A percentile compares a stretch with the other conserved stretches of the same genome.
Conservation (phyloP, 2,888 invertebrate species). For the Spodoptera littoralis region DNA sequence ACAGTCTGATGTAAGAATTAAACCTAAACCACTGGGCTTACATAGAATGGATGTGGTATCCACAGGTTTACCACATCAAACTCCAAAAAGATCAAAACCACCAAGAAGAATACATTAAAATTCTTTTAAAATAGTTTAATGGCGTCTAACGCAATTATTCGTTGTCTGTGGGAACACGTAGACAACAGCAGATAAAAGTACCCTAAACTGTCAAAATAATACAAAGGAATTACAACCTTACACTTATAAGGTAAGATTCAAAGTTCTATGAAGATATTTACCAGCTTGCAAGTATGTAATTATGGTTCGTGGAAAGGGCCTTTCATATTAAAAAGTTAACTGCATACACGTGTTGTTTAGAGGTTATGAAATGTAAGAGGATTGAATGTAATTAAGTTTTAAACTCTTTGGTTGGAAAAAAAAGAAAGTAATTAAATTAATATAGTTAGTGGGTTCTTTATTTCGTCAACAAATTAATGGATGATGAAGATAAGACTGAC, state of each 20-base stretch:
- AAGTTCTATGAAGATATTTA: neutral
- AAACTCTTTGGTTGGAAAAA: neutral
- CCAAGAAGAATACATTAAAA: conserved; percentile 44
- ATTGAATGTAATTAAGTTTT: neutral
- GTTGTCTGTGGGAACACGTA: conserved; percentile 45
- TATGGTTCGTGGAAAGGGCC: conserved; percentile 47
- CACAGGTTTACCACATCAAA: conserved; percentile 1
- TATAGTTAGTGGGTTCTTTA: no score
- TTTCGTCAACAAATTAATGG: no score
- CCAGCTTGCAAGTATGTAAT: conserved; percentile 47
- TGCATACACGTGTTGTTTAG: conserved; percentile 29
- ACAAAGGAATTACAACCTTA: no score
- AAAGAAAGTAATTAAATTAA: no score
- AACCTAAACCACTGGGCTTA: conserved; percentile 1
- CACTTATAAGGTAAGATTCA: no score
- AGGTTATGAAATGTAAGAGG: conserved; percentile 20
- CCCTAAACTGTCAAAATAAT: no score
- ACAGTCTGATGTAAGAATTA: conserved; percentile 1
- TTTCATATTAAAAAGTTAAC: conserved; percentile 49
- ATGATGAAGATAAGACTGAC: no score
- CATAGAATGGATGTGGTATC: neutral
- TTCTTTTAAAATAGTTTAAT: conserved; percentile 55
- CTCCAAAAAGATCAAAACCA: no score
- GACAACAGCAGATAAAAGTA: no score
- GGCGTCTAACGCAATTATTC: conserved; percentile 21